Evolutionary conservation across 2,797 vertebrate species (phyloP), one percentile per base, ranked within the genome.

Genomic region (Trichosurus vulpecula): DNA sequence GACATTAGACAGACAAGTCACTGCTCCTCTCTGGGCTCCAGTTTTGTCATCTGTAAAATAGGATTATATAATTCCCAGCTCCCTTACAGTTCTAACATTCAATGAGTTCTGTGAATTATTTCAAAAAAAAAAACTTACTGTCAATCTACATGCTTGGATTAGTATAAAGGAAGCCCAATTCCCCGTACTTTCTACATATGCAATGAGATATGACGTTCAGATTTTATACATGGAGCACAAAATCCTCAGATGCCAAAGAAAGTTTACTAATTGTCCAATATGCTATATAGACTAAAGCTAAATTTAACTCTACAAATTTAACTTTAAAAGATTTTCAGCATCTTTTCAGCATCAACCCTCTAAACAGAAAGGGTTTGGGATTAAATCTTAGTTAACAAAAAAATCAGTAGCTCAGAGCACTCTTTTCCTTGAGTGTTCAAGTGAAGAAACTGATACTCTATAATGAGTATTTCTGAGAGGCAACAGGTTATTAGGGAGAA

Each of bases 331-430:
- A 90, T 92, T 89, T 93, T 51, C 91, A 16, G 61, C 29, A n/a
- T n/a, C n/a, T n/a, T n/a, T n/a, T n/a, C n/a, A n/a, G n/a, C n/a
- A n/a, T n/a, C n/a, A n/a, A n/a, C n/a, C n/a, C n/a, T n/a, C n/a
- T n/a, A 93, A 96, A 74, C 35, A 66, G n/a, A 81, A 41, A 10
- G 94, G 54, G 92, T 90, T 90, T 94, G n/a, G 93, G 93, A 94
- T 95, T 91, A 94, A 90, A 94, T 93, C 57, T 90, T 5, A 74
- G 41, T 91, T 61, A 89, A 94, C 1, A 92, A 0, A 91, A 35
- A 58, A 90, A 54, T 12, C 11, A 96, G 90, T 19, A 47, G 66
- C 66, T 81, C n/a, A 81, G n/a, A 25, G 66, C 66, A 81, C 66
- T 81, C 19, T 10, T 47, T 81, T 81, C 66, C 41, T 81, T 81